A percentile compares a stretch with the other conserved stretches of the same genome.
Evolutionary conservation across 2,888 invertebrate species (phyloP).

Genomic region (Hydropsyche betteni): DNA sequence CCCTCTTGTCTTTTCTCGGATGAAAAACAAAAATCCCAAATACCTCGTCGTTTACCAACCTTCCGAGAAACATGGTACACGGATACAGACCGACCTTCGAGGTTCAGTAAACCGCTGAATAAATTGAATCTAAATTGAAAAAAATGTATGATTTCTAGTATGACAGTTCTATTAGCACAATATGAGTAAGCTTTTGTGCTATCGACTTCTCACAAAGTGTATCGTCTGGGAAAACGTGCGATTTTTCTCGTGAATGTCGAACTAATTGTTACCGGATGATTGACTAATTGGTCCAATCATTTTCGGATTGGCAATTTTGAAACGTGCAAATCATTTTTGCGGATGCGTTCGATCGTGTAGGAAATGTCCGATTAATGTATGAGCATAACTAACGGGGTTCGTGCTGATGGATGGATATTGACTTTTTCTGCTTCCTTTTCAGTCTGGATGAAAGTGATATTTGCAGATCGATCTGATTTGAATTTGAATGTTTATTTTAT

Average conservation of each 20-base stretch:
- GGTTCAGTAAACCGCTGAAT: slow-evolving; percentile 44
- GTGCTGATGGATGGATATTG: not conserved
- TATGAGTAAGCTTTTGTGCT: not conserved
- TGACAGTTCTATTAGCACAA: not conserved
- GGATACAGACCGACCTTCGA: slow-evolving; percentile 47
- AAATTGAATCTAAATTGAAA: not conserved
- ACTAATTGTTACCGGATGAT: slow-evolving; percentile 13
- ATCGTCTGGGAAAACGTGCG: slow-evolving; percentile 3
- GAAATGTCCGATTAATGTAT: slow-evolving; percentile 3
- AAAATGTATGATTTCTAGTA: not conserved
- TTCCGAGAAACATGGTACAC: slow-evolving; percentile 41
- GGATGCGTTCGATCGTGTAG: not conserved
- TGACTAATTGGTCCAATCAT: not conserved
- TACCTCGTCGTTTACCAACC: not conserved
- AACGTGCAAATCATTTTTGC: not conserved
- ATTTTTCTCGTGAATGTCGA: slow-evolving; percentile 12
- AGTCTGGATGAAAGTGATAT: not conserved
- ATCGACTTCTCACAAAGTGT: not conserved
- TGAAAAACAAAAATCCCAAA: not conserved
- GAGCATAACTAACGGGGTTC: too few species aligned
- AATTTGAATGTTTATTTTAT: not conserved
- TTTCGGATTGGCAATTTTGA: not conserved
- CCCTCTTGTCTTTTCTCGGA: not conserved
- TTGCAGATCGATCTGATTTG: not conserved
- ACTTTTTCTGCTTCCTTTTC: slow-evolving; percentile 4